Conservation (phyloP, 2,113 vertebrate genomes). For the Chauna torquata region DNA sequence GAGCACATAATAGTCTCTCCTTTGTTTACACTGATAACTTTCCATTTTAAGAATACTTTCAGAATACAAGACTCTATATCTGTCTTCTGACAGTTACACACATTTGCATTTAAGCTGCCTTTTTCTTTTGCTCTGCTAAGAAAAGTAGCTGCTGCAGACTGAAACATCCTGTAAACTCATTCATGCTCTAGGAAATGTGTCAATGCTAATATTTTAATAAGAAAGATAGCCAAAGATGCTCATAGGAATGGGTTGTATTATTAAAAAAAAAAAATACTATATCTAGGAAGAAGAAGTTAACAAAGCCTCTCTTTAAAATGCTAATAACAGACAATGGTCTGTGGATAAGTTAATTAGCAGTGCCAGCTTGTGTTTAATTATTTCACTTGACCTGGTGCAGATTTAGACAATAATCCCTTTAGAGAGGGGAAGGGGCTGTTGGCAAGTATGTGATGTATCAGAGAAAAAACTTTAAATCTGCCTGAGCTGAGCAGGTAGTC, state of each 20-base stretch:
- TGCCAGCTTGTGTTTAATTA: slow-evolving; percentile 72
- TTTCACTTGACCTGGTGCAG: slow-evolving; percentile 72
- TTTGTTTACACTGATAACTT: neutral
- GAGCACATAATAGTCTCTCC: neutral
- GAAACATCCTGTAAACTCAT: neutral
- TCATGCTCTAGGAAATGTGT: neutral
- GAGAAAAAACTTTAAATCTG: slow-evolving; percentile 61
- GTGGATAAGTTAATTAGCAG: slow-evolving; percentile 75
- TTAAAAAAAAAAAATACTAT: neutral
- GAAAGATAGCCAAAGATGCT: neutral
- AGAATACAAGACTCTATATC: neutral
- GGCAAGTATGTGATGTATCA: slow-evolving; percentile 43
- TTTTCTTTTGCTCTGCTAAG: neutral
- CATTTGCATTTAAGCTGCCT: neutral
- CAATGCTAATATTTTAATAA: neutral
- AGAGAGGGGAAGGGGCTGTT: slow-evolving; percentile 51
- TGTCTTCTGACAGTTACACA: neutral
- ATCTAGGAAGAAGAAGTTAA: slow-evolving; percentile 51
- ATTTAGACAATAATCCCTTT: slow-evolving; percentile 71
- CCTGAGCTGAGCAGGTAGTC: slow-evolving; percentile 47
- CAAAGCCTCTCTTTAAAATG: slow-evolving; percentile 53
- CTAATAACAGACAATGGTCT: slow-evolving; percentile 71
- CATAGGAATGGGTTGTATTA: neutral
- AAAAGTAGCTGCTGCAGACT: neutral
- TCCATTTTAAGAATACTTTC: neutral